Evolutionary conservation across 2,113 vertebrate species (phyloP).

Genomic region (Heterocephalus glaber): DNA sequence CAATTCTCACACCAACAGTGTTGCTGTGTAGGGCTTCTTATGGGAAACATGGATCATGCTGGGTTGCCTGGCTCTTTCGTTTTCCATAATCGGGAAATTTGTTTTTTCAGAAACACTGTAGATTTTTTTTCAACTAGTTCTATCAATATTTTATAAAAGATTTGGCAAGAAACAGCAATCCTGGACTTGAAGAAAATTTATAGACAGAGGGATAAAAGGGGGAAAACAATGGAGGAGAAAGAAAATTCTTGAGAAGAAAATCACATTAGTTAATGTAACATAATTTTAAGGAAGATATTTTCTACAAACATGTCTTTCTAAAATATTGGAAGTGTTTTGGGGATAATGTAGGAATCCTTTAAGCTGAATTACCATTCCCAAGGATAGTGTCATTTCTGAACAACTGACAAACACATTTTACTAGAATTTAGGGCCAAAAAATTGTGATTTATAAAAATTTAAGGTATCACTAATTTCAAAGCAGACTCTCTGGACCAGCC

Average conservation of each 20-base stretch:
- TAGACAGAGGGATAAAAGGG: background rate
- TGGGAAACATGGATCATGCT: rapidly evolving
- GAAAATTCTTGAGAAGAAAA: background rate
- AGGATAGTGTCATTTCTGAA: background rate
- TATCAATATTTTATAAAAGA: background rate
- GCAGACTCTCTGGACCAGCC: background rate
- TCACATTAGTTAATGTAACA: background rate
- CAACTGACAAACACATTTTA: background rate
- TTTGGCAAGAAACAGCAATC: background rate
- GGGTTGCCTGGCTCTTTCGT: background rate
- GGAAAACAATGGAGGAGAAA: background rate
- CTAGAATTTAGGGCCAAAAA: background rate
- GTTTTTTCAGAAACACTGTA: background rate
- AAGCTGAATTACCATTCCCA: background rate
- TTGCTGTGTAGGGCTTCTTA: rapidly evolving
- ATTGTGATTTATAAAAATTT: background rate
- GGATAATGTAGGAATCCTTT: background rate
- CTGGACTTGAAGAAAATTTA: background rate
- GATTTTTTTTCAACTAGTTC: background rate
- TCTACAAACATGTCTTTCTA: background rate
- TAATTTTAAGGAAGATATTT: background rate
- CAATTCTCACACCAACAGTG: background rate
- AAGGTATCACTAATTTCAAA: background rate
- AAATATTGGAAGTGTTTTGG: background rate
- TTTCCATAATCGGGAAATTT: background rate